Evolutionary conservation across 2,888 invertebrate genomes (phyloP), one percentile per base, ranked within the genome.

Genomic region (Sceliomorpha sp.): DNA sequence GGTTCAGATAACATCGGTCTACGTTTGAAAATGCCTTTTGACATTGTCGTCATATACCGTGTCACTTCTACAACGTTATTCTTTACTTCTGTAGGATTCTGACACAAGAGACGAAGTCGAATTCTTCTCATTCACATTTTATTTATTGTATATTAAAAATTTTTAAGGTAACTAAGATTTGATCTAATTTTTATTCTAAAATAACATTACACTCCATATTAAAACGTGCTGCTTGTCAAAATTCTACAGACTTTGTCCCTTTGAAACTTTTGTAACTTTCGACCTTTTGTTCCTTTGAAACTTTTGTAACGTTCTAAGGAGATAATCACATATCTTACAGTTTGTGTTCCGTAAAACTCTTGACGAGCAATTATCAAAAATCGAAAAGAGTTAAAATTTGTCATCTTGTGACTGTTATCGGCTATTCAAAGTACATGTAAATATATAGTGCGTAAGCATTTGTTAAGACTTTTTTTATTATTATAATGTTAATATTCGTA

Each of bases 1-100:
- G n/a, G 27, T 32, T 15, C 37, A 12, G 2, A 39, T 40, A 32
- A 14, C 40, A 40, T 47, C 51, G 63, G 55, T 63, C 63, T 63
- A 63, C 34, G 50, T 50, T 50, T 20, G 29, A n/a, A 44, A 42
- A 39, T 17, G 13, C 44, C 27, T 48, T 48, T 40, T 42, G 32
- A 12, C 32, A 27, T 32, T 37, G 24, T 51, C 15, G 12, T 29
- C 51, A n/a, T n/a, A n/a, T 32, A 12, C 6, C 17, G 37, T 8
- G 29, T 36, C 48, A n/a, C n/a, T n/a, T 29, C 39, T 31, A 47
- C n/a, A 31, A 24, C 15, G 17, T 9, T 29, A 17, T 32, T 58
- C 40, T 45, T 32, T 40, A 47, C 17, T 29, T 56, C 20, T 26
- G 37, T 45, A 34, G 15, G 44, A 27, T 36, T 55, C 24, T 20